Conservation (phyloP, 1,140 invertebrate genomes). For the Drosophila suzukii region DNA sequence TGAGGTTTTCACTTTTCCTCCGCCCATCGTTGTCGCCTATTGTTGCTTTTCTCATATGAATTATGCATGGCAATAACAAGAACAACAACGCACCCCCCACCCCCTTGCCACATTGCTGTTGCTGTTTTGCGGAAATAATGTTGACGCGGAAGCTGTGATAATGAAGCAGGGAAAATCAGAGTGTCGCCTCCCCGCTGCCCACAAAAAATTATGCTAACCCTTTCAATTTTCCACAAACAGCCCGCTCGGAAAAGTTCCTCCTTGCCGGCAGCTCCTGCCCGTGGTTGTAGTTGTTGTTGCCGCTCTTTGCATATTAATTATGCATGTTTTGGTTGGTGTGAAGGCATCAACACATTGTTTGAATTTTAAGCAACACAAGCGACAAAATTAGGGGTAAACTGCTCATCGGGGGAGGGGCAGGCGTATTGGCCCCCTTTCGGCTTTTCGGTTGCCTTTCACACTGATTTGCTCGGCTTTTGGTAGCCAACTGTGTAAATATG, state of each 20-base stretch:
- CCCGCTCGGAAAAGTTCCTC: constrained; percentile 63
- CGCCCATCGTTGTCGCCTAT: constrained; percentile 71
- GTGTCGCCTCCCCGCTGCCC: constrained; percentile 51
- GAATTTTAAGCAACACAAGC: constrained; percentile 76
- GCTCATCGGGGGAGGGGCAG: background rate
- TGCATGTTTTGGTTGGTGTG: constrained; percentile 83
- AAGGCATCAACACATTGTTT: constrained; percentile 83
- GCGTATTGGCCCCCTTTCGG: constrained; percentile 8
- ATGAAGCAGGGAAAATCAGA: constrained; percentile 75
- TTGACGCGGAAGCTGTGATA: constrained; percentile 83
- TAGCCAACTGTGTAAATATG: constrained; percentile 76
- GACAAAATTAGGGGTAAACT: constrained; percentile 56
- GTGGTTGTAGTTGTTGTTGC: constrained; percentile 49
- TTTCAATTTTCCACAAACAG: constrained; percentile 73
- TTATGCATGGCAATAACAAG: constrained; percentile 76
- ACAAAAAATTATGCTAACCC: constrained; percentile 70
- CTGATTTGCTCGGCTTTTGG: constrained; percentile 49
- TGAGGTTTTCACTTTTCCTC: constrained; percentile 70
- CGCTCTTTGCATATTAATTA: constrained; percentile 83
- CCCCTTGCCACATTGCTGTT: constrained; percentile 6
- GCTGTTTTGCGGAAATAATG: constrained; percentile 73
- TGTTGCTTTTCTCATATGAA: constrained; percentile 84
- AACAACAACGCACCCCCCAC: constrained; percentile 29
- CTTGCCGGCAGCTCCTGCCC: constrained; percentile 27
- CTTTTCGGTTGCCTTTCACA: constrained; percentile 19